Evolutionary conservation across 2,888 invertebrate genomes (phyloP), one percentile per base, ranked within the genome.

Genomic region (Aphrophora alni): DNA sequence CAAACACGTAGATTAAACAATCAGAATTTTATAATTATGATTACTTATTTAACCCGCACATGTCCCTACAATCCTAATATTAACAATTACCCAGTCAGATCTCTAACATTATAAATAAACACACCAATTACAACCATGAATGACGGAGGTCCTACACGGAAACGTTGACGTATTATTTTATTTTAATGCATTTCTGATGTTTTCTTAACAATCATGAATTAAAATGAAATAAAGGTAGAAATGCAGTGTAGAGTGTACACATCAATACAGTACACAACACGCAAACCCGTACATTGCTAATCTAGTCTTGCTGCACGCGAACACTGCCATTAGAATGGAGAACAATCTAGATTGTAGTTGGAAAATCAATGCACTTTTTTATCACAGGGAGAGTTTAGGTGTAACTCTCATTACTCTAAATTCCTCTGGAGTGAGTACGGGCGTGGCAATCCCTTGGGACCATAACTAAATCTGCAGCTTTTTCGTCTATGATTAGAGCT

Each of bases 121-220:
- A 44, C 59, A 21, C 59, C n/a, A 59, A 59, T 59, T 21, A 21
- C 59, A 59, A 4, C 59, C n/a, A 0, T 59, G 59, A 59, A 59
- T 59, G 59, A 5, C 59, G n/a, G n/a, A 21, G 14, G 59, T 14
- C 12, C 44, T 44, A 14, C 44, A 17, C 44, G 44, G 44, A 44
- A 44, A 44, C 59, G 1, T 21, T n/a, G n/a, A 21, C 5, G 59
- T 21, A 59, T 44, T 44, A 44, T 44, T 44, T 59, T 7, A 59
- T n/a, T 59, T 59, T 59, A 59, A 59, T 59, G 59, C 59, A 59
- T 59, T 59, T 59, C n/a, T 59, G 21, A 59, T 59, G 59, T 21
- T 59, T 59, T 21, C 59, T 21, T 59, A 59, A n/a, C 21, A 59
- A 14, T 59, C 59, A 21, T 59, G 59, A 59, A 59, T 59, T 59